Base-by-base conservation (phyloP, 2,797 vertebrate genomes). In the Acanthurus tractus region DNA sequence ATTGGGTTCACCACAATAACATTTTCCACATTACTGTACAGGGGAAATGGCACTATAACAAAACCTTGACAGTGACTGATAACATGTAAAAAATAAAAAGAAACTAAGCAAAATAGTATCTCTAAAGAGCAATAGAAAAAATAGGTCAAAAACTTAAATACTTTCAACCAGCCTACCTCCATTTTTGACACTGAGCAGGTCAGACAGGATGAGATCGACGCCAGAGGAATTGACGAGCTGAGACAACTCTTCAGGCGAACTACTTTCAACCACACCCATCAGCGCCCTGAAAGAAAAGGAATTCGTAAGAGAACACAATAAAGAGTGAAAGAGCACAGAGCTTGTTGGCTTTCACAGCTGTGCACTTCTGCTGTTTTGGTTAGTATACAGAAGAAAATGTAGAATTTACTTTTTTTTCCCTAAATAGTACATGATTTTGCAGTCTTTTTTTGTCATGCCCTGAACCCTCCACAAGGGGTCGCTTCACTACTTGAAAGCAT, bases 191-290 rank as follows among this genome's bases (percentile, higher is more conserved):
- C 29, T 53, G 20, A 93, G 84, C 49, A 96, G 86, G 74, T 89
- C 89, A 0, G 94, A 93, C 72, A 96, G 71, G 44, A 96, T 18
- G 12, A 97, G 81, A 65, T 96, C 87, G 0, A 88, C 86, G 0
- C 86, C 77, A 0, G 94, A 89, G 3, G 20, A 38, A 1, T 96
- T 94, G 3, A 95, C 55, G 1, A 96, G 80, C 11, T 6, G 42
- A 36, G 87, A 65, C 14, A 95, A 73, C 0, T 81, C 29, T 0
- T 0, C 0, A 4, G 82, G 64, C 0, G 88, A 2, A 0, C 45
- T 0, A 0, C 12, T 4, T 2, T 63, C 5, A 0, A 89, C 93
- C 2, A 93, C 93, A 22, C 82, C 92, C 36, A 94, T 92, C 78
- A 94, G 75, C 17, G 36, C 4, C 79, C 93, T 93, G 77, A n/a